Evolutionary conservation across 2,797 vertebrate species (phyloP), one percentile per base, ranked within the genome.

Genomic region (Pseudomugil gertrudae): DNA sequence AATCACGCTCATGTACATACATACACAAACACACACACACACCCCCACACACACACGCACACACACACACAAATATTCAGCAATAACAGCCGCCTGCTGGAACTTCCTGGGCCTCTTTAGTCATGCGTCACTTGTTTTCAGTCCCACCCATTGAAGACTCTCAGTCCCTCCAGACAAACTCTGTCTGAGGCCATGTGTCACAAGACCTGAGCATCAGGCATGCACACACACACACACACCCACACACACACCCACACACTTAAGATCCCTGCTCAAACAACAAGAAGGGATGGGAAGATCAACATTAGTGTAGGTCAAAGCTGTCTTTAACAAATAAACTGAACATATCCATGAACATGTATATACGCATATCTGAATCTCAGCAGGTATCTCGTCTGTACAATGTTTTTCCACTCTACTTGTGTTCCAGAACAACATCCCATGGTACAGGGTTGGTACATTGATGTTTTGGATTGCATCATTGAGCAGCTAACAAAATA

Each of bases 101-200:
- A 87, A 90, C 88, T 85, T 91, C 88, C 85, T 86, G 80, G 81
- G 74, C 86, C 88, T 85, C 86, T n/a, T 91, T 88, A 88, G 84
- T 91, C 84, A 88, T 90, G 90, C 83, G 69, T 91, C 90, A 91
- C 85, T 90, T 91, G 89, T 91, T 92, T 91, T 89, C 72, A 81
- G 86, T 88, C 84, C 83, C 66, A 81, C 84, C 81, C 80, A 86
- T 79, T 36, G 77, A 87, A 87, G 81, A 85, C 74, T 84, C 75
- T 81, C 74, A 73, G 73, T 87, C 76, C 68, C 61, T 76, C 72
- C 74, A 86, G 74, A 87, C 82, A 78, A 68, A 62, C 45, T 82
- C 61, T 81, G 78, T 72, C 74, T 86, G 71, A 81, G 59, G 80
- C 72, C 73, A 74, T 72, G 75, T 87, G 74, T 87, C 85, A 88